A percentile compares a stretch with the other conserved stretches of the same genome.
phyloP scores from a whole-genome alignment of 2,888 invertebrate species.

The Machimus atricapillus region DNA sequence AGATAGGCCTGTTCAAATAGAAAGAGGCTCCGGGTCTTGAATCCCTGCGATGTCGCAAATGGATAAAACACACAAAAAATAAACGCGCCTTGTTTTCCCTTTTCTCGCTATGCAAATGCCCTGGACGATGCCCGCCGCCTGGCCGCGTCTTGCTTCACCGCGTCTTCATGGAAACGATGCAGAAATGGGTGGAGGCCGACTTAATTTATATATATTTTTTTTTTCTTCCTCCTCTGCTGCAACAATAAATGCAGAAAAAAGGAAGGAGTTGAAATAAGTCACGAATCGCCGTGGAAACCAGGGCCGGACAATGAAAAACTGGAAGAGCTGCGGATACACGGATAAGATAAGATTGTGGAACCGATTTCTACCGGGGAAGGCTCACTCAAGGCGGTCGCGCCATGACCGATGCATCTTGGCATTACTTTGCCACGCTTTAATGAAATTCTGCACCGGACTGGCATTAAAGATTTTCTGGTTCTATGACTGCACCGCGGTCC shows the following conservation, averaged over 20 bases:
- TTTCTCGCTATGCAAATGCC: conserved; percentile 17
- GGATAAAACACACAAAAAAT: conserved; percentile 21
- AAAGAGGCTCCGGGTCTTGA: background rate
- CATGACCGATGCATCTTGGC: conserved; percentile 29
- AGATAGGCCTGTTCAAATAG: conserved; percentile 1
- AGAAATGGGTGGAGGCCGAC: background rate
- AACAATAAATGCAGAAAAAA: background rate
- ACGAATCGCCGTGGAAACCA: conserved; percentile 20
- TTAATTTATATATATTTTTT: conserved; percentile 21
- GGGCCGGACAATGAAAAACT: conserved; percentile 28
- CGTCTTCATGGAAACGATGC: conserved; percentile 5
- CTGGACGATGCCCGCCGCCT: background rate
- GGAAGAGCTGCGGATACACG: conserved; percentile 31
- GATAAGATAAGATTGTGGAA: conserved; percentile 23
- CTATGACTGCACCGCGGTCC: background rate
- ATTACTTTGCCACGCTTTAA: conserved; percentile 33
- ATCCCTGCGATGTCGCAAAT: conserved; percentile 13
- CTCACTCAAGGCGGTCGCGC: background rate
- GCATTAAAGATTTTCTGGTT: conserved; percentile 20
- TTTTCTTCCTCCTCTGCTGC: background rate
- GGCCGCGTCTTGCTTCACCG: background rate
- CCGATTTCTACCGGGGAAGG: conserved; percentile 35
- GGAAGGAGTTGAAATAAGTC: conserved; percentile 26
- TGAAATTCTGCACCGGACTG: conserved; percentile 8
- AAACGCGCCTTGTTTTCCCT: background rate